These are phyloP conservation scores for Dryadula phaetusa DNA, from an alignment of 2,888 invertebrate species.

Conservation along the genomic window DNA sequence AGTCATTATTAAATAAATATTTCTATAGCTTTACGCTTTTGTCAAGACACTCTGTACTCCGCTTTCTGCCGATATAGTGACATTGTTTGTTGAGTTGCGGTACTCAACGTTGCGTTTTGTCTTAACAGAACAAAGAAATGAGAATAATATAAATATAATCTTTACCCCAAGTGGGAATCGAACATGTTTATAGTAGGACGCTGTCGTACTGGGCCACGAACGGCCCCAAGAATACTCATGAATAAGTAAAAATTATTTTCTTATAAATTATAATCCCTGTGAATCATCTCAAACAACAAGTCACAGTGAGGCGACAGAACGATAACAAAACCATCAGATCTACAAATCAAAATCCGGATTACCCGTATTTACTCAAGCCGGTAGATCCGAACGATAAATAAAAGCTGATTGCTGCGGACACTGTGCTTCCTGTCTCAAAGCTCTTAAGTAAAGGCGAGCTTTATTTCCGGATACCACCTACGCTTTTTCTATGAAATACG, in stretches of 20 bases:
- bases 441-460: background rate
- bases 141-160: too few relatives aligned
- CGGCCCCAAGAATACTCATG: too few relatives aligned
- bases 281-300: background rate
- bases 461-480: background rate
- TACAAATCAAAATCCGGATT: constrained; percentile 23
- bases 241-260: too few relatives aligned
- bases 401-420: constrained; percentile 18
- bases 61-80: background rate
- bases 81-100: background rate
- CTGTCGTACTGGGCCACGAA: background rate
- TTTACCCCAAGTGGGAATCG: too few relatives aligned
- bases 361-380: constrained; percentile 26
- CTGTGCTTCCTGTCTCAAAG: constrained; percentile 10
- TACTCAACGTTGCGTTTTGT: too few relatives aligned
- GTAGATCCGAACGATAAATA: constrained; percentile 28
- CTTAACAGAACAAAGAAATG: background rate
- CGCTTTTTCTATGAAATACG: background rate
- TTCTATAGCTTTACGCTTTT: too few relatives aligned
- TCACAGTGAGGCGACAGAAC: background rate
- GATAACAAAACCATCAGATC: constrained; percentile 11
- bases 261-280: background rate
- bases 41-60: background rate
- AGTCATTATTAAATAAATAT: too few relatives aligned
- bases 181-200: too few relatives aligned